These are phyloP conservation scores for Sebastolobus altivelis DNA, from an alignment of 2,797 vertebrate genomes.

Conservation along the genomic window DNA sequence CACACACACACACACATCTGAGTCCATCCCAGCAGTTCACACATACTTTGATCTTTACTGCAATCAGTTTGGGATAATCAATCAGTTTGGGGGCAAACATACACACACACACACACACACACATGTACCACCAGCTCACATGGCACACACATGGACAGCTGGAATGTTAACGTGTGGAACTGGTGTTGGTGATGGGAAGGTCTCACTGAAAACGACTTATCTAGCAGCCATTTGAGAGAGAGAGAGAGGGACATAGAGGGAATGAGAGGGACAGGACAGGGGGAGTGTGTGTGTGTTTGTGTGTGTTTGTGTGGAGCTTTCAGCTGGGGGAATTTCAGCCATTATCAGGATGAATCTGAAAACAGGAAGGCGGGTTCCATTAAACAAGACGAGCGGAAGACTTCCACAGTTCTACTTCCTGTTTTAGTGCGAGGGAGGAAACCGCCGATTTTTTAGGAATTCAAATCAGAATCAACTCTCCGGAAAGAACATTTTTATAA, in stretches of 20 bases:
- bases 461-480: conserved; percentile 69
- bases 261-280: conserved; percentile 40
- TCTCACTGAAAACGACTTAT: conserved; percentile 27
- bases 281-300: conserved; percentile 30
- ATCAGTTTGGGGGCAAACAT: conserved; percentile 40
- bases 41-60: conserved; percentile 60
- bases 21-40: conserved; percentile 43
- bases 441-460: conserved; percentile 87
- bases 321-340: conserved; percentile 72
- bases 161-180: conserved; percentile 56
- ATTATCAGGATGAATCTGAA: conserved; percentile 85
- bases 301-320: conserved; percentile 44
- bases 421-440: conserved; percentile 80
- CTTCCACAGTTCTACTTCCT: conserved; percentile 83
- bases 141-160: conserved; percentile 40
- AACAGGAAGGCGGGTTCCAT: conserved; percentile 86
- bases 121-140: conserved; percentile 26
- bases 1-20: conserved; percentile 17
- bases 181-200: conserved; percentile 30
- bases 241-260: conserved; percentile 9
- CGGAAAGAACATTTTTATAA: conserved; percentile 31
- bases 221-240: conserved; percentile 37
- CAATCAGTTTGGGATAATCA: conserved; percentile 69
- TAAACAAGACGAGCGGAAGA: conserved; percentile 85
- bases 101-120: not conserved